phyloP scores from a whole-genome alignment of 1,140 invertebrate species.

The Nylanderia fulva region DNA sequence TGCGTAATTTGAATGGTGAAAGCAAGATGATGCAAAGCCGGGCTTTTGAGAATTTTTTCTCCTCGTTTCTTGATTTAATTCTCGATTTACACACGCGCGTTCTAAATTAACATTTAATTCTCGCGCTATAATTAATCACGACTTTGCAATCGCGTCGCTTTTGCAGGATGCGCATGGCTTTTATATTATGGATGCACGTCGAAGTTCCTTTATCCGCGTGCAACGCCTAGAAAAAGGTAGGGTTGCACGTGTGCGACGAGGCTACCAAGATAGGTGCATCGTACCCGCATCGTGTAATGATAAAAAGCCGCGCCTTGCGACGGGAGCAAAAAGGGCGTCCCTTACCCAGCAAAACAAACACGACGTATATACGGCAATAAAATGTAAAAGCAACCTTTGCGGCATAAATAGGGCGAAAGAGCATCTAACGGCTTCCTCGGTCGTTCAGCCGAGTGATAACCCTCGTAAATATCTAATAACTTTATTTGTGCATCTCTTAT shows the following conservation, averaged over 20 bases:
- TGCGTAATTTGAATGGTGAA: not conserved
- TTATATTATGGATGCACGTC: conserved; percentile 46
- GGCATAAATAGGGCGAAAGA: conserved; percentile 53
- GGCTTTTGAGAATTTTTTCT: not conserved
- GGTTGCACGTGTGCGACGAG: conserved; percentile 43
- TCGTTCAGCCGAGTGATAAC: conserved; percentile 7
- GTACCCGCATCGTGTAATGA: conserved; percentile 42
- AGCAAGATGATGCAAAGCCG: not conserved
- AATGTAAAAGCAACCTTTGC: conserved; percentile 51
- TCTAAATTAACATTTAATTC: conserved; percentile 33
- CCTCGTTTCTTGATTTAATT: not conserved
- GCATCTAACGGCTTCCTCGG: conserved; percentile 26
- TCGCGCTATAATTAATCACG: conserved; percentile 22
- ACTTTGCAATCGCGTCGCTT: conserved; percentile 11
- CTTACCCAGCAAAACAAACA: conserved; percentile 60
- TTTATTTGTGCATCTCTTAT: not conserved
- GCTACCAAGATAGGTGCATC: conserved; percentile 49
- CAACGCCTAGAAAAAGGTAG: conserved; percentile 38
- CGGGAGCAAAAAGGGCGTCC: conserved; percentile 48
- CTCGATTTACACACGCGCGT: conserved; percentile 32
- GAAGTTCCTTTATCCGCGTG: conserved; percentile 43
- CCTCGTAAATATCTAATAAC: conserved; percentile 29
- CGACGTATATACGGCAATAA: conserved; percentile 41
- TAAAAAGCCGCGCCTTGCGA: conserved; percentile 49
- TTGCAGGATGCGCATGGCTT: not conserved